A percentile compares a stretch with the other conserved stretches of the same genome.
phyloP scores from a whole-genome alignment of 2,797 vertebrate species.

The Anguilla anguilla region DNA sequence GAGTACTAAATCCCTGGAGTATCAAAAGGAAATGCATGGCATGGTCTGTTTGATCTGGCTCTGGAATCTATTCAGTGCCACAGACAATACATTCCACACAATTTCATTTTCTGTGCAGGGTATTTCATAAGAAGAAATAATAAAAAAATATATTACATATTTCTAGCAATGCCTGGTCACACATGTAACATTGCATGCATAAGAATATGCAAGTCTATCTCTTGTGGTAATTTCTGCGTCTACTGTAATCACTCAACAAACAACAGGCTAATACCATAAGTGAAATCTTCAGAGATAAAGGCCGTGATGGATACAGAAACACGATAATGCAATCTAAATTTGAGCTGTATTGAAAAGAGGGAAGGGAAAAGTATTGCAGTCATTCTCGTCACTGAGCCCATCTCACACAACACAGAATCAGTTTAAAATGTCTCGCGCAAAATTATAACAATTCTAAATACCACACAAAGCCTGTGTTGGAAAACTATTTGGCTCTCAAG shows the following conservation, averaged over 20 bases:
- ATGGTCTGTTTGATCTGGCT: background rate
- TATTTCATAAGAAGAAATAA: background rate
- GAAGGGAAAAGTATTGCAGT: background rate
- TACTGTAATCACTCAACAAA: background rate
- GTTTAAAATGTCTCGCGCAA: conserved; percentile 40
- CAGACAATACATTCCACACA: background rate
- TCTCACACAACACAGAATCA: conserved; percentile 27
- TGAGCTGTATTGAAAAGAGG: background rate
- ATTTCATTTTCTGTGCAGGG: background rate
- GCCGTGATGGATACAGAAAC: background rate
- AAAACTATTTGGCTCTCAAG: conserved; percentile 41
- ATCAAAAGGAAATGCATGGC: background rate
- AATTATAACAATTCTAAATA: conserved; percentile 48
- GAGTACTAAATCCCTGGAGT: background rate
- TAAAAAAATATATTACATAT: background rate
- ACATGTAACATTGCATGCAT: background rate
- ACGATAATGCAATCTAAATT: background rate
- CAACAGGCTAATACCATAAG: background rate
- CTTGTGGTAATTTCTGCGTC: background rate
- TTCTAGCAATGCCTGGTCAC: background rate
- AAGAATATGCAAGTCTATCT: background rate
- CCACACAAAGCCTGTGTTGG: conserved; percentile 33
- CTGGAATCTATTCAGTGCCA: background rate
- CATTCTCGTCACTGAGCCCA: conserved; percentile 23
- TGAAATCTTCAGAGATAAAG: background rate